Percentiles rank a stretch among this genome's conserved stretches.
Conservation (phyloP, 2,113 vertebrate species). For the Hassar affinis region DNA sequence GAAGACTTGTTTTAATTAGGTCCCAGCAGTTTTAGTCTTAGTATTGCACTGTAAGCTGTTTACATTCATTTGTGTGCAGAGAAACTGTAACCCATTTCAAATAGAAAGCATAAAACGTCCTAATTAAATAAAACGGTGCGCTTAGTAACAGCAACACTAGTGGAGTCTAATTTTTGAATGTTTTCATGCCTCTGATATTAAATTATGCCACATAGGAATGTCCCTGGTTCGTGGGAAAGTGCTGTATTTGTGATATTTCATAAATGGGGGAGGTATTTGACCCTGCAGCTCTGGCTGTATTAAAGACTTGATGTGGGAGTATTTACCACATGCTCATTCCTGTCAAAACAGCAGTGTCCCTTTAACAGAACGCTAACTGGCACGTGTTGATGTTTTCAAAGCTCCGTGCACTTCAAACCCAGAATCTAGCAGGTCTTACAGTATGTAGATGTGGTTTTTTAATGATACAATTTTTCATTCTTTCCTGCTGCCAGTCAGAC, state of each 20-base stretch:
- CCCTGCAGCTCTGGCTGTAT: not conserved
- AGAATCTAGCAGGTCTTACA: constrained; percentile 4
- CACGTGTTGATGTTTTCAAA: not conserved
- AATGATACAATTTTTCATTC: constrained; percentile 9
- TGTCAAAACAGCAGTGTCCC: not conserved
- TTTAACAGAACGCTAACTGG: not conserved
- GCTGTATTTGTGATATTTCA: not conserved
- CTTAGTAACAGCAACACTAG: not conserved
- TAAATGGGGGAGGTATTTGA: not conserved
- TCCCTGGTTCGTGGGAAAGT: not conserved
- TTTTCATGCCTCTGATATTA: not conserved
- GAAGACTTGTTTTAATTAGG: constrained; percentile 7
- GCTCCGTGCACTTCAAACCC: constrained; percentile 2
- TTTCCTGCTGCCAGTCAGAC: constrained; percentile 55
- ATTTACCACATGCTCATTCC: not conserved
- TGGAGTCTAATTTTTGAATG: not conserved
- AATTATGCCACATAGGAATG: not conserved
- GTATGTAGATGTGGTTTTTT: not conserved
- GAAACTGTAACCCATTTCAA: not conserved
- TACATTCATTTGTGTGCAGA: constrained; percentile 1
- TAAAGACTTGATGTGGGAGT: not conserved
- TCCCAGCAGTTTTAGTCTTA: not conserved
- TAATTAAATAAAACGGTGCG: not conserved
- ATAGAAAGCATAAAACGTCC: not conserved
- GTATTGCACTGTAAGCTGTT: not conserved